Evolutionary conservation across 2,797 vertebrate genomes (phyloP), one percentile per base, ranked within the genome.

Genomic region (Intellagama lesueurii): DNA sequence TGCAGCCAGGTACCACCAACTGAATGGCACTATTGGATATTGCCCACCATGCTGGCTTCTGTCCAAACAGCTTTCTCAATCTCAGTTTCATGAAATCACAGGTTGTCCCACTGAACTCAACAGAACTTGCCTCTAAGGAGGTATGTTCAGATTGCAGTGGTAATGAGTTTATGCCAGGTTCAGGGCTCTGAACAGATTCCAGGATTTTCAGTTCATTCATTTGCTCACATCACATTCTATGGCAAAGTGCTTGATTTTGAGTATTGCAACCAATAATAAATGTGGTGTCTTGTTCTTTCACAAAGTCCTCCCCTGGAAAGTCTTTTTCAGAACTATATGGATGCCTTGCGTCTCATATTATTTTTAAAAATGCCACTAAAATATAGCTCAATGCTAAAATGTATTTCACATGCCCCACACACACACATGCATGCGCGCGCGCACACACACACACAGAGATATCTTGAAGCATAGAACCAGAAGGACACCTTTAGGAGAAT

Each of bases 181-280:
- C 19, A 16, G 75, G 52, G 69, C 14, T 44, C 68, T 83, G 78
- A 64, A 85, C 28, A 40, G 30, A 22, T 80, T 94, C 92, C 77
- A 93, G 73, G 84, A 85, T 87, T 87, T 83, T 76, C 72, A 91
- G 83, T 95, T 95, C 95, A 92, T 90, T 92, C 91, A 84, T 92
- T 92, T 90, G 73, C 87, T 4, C 0, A 90, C 90, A 92, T 84
- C 72, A 91, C 52, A 2, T 90, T 87, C 93, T 93, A 91, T 87
- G 91, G 92, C 49, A 1, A 87, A 95, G 81, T 85, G 90, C 87
- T 90, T 73, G 79, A 82, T 70, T 94, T 91, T 91, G 94, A 94
- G 82, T 91, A 76, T 90, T 89, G 91, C 91, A 93, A 79, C 93
- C 93, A 94, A 94, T 95, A 94, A 93, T 95, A 94, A 91, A 92